Percentiles rank a stretch among this genome's conserved stretches.
Evolutionary conservation across 2,888 invertebrate genomes (phyloP).

Genomic region (Trypoxylon attenuatum): DNA sequence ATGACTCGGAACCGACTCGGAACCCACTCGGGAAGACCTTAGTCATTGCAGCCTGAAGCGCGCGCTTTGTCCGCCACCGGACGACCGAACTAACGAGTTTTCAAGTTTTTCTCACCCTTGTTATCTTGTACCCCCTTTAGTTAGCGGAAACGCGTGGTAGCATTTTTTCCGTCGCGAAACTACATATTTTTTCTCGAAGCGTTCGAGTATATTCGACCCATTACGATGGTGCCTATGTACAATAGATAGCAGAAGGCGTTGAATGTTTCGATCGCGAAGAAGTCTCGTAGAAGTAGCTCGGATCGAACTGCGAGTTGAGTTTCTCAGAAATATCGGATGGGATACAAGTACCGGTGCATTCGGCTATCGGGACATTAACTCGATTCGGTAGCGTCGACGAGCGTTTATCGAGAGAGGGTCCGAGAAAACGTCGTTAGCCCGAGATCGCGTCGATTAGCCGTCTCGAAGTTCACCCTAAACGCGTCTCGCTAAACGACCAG

Average conservation of each 20-base stretch:
- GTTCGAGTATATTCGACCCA: not conserved
- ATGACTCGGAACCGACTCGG: slow-evolving; percentile 16
- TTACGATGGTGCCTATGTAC: no score
- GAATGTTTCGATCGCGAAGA: no score
- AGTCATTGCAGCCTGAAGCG: not conserved
- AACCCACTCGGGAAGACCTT: no score
- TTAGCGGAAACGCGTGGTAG: not conserved
- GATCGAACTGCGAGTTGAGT: no score
- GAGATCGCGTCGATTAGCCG: slow-evolving; percentile 26
- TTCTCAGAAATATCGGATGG: no score
- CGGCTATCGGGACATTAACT: not conserved
- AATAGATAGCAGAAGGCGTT: no score
- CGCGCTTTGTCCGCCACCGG: not conserved
- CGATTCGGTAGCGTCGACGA: not conserved
- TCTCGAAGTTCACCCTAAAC: slow-evolving; percentile 20
- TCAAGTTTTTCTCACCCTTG: no score
- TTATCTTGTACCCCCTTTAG: no score
- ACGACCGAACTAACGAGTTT: not conserved
- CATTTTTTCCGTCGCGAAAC: not conserved
- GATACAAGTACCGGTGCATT: no score
- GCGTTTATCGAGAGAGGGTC: not conserved
- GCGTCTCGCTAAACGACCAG: slow-evolving; percentile 24
- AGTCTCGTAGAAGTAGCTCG: no score
- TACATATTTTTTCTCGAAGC: not conserved
- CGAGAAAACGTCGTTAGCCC: not conserved